Conservation (phyloP, 1,140 invertebrate species). For the Meloidogyne hapla region DNA sequence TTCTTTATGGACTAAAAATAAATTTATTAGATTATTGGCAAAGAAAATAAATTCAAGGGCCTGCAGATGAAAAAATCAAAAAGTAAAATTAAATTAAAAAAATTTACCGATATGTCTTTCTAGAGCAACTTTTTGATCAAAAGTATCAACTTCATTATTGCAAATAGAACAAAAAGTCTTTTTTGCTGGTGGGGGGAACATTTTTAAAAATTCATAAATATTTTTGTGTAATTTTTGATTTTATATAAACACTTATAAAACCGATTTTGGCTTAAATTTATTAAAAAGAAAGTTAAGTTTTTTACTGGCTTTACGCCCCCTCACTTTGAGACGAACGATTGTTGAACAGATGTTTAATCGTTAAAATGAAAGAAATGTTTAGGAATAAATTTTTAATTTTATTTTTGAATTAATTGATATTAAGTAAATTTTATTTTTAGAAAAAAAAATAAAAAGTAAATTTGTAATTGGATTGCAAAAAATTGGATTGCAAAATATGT, state of each 20-base stretch:
- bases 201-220: neutral
- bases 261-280: neutral
- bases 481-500: too few species aligned
- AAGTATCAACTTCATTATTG: neutral
- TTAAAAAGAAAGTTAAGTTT: too few species aligned
- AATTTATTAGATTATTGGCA: neutral
- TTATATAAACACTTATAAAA: neutral
- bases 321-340: too few species aligned
- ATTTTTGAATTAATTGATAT: too few species aligned
- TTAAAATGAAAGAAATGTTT: too few species aligned
- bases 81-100: neutral
- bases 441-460: too few species aligned
- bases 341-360: too few species aligned
- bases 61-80: neutral
- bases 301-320: too few species aligned
- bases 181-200: neutral
- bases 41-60: neutral
- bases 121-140: constrained; percentile 21
- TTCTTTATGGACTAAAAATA: constrained; percentile 29
- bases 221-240: neutral
- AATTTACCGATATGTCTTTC: neutral
- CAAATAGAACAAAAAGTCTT: constrained; percentile 16
- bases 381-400: too few species aligned
- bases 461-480: too few species aligned
- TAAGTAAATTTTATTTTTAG: too few species aligned